Conservation (phyloP, 2,113 vertebrate species). For the Cygnus atratus region DNA sequence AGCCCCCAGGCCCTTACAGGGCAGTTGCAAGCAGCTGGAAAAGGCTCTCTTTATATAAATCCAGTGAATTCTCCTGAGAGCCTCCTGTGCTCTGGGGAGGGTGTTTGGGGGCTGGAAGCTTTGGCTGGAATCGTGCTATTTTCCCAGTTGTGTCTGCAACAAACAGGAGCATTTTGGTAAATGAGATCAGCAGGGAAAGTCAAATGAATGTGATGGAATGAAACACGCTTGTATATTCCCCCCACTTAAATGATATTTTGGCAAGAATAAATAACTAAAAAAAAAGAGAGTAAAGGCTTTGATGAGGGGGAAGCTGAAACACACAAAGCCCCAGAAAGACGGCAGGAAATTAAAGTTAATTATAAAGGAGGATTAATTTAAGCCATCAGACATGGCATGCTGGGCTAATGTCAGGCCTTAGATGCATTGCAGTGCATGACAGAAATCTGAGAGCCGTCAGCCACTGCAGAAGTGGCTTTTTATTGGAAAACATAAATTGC, state of each 20-base stretch:
- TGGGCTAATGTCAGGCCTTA: constrained; percentile 71
- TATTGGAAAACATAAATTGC: constrained; percentile 50
- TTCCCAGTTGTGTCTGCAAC: constrained; percentile 44
- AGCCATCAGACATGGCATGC: constrained; percentile 71
- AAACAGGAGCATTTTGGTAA: constrained; percentile 26
- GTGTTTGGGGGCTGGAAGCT: neutral
- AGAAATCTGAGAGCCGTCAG: constrained; percentile 47
- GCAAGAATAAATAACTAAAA: constrained; percentile 55
- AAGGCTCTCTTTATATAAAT: neutral
- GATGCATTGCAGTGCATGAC: constrained; percentile 51
- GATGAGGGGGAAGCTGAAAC: constrained; percentile 55
- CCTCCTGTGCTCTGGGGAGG: neutral
- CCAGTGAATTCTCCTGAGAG: neutral
- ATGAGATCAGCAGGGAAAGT: constrained; percentile 55
- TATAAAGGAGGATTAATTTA: constrained; percentile 77
- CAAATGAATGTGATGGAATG: constrained; percentile 39
- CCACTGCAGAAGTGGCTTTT: constrained; percentile 40
- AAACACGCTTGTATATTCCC: constrained; percentile 8
- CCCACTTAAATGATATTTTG: constrained; percentile 58
- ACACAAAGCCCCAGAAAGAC: constrained; percentile 66
- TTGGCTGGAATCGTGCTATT: neutral
- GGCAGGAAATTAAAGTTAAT: constrained; percentile 76
- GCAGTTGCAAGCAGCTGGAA: neutral
- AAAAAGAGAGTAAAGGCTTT: constrained; percentile 37
- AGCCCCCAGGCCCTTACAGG: neutral